Evolutionary conservation across 2,797 vertebrate species (phyloP).

Genomic region (Poeciliopsis gracilis): DNA sequence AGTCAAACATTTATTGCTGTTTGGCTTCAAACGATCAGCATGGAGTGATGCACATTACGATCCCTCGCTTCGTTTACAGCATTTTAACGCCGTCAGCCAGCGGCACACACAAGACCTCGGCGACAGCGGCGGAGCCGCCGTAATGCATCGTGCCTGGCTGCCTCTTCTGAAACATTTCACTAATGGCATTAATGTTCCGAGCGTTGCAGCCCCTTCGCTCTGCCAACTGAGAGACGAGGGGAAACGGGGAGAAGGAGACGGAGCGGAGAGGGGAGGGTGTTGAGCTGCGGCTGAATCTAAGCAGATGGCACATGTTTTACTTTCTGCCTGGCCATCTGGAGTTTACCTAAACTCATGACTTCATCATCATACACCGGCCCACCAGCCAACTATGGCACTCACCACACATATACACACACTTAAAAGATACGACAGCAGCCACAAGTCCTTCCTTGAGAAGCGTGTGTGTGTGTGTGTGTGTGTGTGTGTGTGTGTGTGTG

Average conservation of each 20-base stretch:
- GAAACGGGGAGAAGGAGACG: constrained; percentile 19
- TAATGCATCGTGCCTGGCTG: constrained; percentile 81
- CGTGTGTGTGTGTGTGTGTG: constrained; percentile 19
- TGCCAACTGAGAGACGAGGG: constrained; percentile 73
- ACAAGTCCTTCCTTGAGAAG: constrained; percentile 44
- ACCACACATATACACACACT: constrained; percentile 67
- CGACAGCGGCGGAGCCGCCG: constrained; percentile 67
- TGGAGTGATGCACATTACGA: not conserved
- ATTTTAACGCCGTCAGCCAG: constrained; percentile 32
- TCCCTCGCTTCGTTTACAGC: constrained; percentile 36
- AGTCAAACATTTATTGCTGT: not conserved
- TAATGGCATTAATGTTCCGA: constrained; percentile 83
- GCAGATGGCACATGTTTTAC: constrained; percentile 87
- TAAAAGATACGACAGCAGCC: constrained; percentile 63
- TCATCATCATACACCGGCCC: constrained; percentile 83
- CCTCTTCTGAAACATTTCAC: constrained; percentile 84
- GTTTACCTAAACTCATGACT: constrained; percentile 86
- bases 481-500: constrained; percentile 24
- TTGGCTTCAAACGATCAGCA: constrained; percentile 2
- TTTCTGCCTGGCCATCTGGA: constrained; percentile 84
- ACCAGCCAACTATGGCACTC: constrained; percentile 79
- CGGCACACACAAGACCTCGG: constrained; percentile 48
- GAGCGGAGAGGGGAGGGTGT: constrained; percentile 38
- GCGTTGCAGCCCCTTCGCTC: constrained; percentile 59
- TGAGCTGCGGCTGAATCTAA: constrained; percentile 82